Percentiles rank a stretch among this genome's conserved stretches.
These are phyloP conservation scores for Chionoecetes opilio DNA, from an alignment of 1,140 invertebrate genomes.

Conservation along the genomic window DNA sequence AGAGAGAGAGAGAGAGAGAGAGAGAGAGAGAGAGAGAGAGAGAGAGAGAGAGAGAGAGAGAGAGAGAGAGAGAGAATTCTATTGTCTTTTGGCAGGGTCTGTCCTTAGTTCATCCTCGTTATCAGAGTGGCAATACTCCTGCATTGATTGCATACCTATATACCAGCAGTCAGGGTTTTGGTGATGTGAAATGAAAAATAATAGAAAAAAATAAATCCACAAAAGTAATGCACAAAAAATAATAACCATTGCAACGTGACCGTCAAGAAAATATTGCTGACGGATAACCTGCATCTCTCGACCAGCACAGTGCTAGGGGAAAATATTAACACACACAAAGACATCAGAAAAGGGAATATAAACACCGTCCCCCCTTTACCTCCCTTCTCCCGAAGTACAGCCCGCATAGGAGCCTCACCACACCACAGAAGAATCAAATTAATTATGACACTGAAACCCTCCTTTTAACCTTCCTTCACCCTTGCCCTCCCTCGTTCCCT, in stretches of 20 bases:
- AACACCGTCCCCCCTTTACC: neutral
- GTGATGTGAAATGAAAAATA: too few species aligned
- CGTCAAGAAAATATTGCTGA: too few species aligned
- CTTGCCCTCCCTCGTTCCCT: neutral
- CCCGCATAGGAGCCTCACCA: neutral
- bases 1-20: neutral
- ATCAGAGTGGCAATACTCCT: too few species aligned
- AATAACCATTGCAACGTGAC: too few species aligned
- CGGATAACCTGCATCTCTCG: too few species aligned
- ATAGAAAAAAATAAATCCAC: too few species aligned
- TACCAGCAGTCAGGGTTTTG: too few species aligned
- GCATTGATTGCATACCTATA: too few species aligned
- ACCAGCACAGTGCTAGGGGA: too few species aligned
- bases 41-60: conserved; percentile 27
- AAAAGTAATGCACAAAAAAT: too few species aligned
- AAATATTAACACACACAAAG: too few species aligned
- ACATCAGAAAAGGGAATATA: too few species aligned
- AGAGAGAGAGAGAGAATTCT: conserved; percentile 17
- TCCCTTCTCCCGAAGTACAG: neutral
- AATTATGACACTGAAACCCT: neutral
- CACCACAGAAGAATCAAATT: neutral
- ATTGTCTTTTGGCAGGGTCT: neutral
- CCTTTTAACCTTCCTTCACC: neutral
- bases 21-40: conserved; percentile 27
- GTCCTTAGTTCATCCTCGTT: neutral